Conservation (phyloP, 2,797 vertebrate genomes). For the Protonibea diacanthus region DNA sequence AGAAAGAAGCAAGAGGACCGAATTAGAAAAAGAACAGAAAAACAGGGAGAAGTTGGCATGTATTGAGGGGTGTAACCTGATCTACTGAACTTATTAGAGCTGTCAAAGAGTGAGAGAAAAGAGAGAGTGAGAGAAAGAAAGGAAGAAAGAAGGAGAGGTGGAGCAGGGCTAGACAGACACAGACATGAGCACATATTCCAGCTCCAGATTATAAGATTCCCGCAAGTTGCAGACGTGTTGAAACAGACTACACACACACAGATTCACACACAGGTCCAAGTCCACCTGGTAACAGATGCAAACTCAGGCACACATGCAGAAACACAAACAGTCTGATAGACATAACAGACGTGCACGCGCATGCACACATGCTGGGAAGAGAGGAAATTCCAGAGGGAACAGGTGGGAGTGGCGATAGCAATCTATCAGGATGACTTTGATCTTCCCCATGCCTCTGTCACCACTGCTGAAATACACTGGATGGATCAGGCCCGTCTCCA, state of each 20-base stretch:
- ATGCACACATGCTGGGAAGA: conserved; percentile 72
- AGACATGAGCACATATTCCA: conserved; percentile 87
- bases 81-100: conserved; percentile 85
- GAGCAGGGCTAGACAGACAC: conserved; percentile 82
- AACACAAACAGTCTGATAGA: conserved; percentile 80
- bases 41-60: conserved; percentile 76
- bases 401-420: conserved; percentile 84
- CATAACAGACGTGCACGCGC: conserved; percentile 80
- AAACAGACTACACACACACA: conserved; percentile 81
- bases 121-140: conserved; percentile 48
- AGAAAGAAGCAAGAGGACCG: conserved; percentile 62
- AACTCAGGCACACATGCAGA: conserved; percentile 80
- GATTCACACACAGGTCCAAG: conserved; percentile 64
- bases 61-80: conserved; percentile 80
- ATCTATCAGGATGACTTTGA: conserved; percentile 83
- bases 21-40: conserved; percentile 71
- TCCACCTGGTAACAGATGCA: conserved; percentile 77
- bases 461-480: conserved; percentile 55
- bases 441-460: conserved; percentile 76
- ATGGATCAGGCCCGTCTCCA: conserved; percentile 57
- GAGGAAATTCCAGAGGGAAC: conserved; percentile 84
- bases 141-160: conserved; percentile 64
- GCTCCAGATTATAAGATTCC: conserved; percentile 88
- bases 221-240: conserved; percentile 85
- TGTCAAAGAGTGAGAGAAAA: conserved; percentile 79